phyloP scores from a whole-genome alignment of 23 tunicate species.

The Trididemnum miniatum region DNA sequence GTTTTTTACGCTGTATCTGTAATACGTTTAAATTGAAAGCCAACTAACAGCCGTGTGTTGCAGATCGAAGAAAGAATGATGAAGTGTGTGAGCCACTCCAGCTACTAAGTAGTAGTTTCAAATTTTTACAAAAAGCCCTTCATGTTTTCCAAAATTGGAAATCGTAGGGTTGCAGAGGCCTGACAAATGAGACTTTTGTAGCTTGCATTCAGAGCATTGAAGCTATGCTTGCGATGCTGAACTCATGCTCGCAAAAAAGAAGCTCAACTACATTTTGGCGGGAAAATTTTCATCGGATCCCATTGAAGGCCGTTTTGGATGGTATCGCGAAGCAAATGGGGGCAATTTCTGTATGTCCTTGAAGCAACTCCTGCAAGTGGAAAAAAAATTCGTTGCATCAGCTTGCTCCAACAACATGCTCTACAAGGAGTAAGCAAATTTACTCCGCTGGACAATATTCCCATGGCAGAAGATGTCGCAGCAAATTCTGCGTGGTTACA shows the following conservation, averaged over 20 bases:
- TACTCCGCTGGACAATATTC: neutral
- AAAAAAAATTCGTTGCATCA: conserved; percentile 19
- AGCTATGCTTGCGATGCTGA: neutral
- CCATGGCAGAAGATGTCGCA: neutral
- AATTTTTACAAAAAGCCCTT: neutral
- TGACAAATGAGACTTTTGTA: conserved; percentile 11
- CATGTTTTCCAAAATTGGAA: neutral
- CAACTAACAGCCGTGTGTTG: neutral
- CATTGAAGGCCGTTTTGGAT: conserved; percentile 27
- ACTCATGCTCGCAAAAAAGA: neutral
- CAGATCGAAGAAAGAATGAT: neutral
- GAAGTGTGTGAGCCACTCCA: neutral
- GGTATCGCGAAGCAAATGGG: conserved; percentile 24
- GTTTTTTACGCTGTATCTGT: neutral
- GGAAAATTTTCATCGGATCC: conserved; percentile 19
- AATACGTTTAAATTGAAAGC: neutral
- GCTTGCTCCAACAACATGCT: conserved; percentile 10
- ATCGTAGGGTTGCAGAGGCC: neutral
- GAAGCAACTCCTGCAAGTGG: conserved; percentile 1
- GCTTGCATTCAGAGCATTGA: conserved; percentile 25
- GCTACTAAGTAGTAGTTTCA: neutral
- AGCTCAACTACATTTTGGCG: neutral
- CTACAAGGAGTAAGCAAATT: neutral
- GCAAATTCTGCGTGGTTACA: neutral
- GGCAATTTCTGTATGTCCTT: conserved; percentile 25